phyloP scores from a whole-genome alignment of 2,888 invertebrate species.

The Encarsia formosa region DNA sequence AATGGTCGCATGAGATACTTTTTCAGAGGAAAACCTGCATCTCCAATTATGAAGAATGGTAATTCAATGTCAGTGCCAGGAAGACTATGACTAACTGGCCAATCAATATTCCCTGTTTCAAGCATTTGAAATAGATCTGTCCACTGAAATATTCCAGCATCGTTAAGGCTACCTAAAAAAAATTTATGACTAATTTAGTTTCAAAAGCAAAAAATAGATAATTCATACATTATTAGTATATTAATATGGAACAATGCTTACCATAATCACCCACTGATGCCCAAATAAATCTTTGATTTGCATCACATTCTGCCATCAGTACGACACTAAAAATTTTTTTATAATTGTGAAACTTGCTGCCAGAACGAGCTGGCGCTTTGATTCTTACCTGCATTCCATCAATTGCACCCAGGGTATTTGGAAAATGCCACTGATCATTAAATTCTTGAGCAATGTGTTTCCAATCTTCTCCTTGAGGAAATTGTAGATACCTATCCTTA shows the following conservation, averaged over 20 bases:
- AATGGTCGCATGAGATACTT: not conserved
- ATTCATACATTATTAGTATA: too few relatives aligned
- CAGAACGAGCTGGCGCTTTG: not conserved
- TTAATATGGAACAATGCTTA: too few relatives aligned
- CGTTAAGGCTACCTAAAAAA: not conserved
- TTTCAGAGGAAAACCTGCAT: not conserved
- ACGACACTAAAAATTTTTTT: too few relatives aligned
- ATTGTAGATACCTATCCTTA: not conserved
- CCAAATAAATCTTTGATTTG: too few relatives aligned
- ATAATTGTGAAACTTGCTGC: too few relatives aligned
- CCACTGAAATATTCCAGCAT: not conserved
- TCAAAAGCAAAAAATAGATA: not conserved
- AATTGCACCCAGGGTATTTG: not conserved
- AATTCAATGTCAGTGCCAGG: not conserved
- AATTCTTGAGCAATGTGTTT: not conserved
- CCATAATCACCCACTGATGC: too few relatives aligned
- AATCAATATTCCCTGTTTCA: too few relatives aligned
- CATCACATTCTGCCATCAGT: too few relatives aligned
- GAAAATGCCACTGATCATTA: not conserved
- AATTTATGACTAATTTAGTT: not conserved
- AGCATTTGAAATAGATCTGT: too few relatives aligned
- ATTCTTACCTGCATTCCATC: not conserved
- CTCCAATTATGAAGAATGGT: not conserved
- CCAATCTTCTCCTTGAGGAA: not conserved
- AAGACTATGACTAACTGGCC: too few relatives aligned